A percentile compares a stretch with the other conserved stretches of the same genome.
Evolutionary conservation across 2,113 vertebrate genomes (phyloP).

Genomic region (Chamaetylas fuelleborni): DNA sequence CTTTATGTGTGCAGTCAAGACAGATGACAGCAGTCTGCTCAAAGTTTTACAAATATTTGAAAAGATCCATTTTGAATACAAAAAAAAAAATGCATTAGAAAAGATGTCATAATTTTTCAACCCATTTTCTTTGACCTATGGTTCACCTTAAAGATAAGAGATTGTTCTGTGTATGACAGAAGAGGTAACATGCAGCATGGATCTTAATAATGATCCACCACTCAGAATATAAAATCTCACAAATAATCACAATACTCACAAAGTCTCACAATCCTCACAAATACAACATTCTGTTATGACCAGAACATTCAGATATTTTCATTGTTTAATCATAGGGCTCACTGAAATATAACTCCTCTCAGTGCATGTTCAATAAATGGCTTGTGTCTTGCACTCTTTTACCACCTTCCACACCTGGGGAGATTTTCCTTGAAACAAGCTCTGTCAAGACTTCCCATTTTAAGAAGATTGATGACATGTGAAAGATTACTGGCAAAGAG

Average conservation of each 20-base stretch:
- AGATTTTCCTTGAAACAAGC: conserved; percentile 13
- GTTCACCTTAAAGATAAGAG: neutral
- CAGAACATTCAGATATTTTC: neutral
- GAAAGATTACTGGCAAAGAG: conserved; percentile 11
- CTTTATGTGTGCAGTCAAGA: neutral
- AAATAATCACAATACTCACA: neutral
- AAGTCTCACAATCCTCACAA: neutral
- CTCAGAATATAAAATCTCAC: neutral
- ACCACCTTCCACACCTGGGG: neutral
- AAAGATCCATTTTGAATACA: neutral
- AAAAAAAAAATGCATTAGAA: neutral
- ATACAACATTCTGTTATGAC: neutral
- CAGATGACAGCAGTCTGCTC: neutral
- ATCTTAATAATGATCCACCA: neutral
- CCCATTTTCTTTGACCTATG: neutral
- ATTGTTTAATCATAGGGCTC: neutral
- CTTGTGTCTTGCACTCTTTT: neutral
- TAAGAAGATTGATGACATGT: neutral
- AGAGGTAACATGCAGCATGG: accelerated
- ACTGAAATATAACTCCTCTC: neutral
- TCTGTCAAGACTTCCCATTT: conserved; percentile 11
- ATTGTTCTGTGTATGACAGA: neutral
- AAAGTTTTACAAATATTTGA: neutral
- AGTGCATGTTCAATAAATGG: neutral
- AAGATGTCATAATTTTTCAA: neutral